Conservation (phyloP, 2,113 vertebrate species). For the Riparia riparia region DNA sequence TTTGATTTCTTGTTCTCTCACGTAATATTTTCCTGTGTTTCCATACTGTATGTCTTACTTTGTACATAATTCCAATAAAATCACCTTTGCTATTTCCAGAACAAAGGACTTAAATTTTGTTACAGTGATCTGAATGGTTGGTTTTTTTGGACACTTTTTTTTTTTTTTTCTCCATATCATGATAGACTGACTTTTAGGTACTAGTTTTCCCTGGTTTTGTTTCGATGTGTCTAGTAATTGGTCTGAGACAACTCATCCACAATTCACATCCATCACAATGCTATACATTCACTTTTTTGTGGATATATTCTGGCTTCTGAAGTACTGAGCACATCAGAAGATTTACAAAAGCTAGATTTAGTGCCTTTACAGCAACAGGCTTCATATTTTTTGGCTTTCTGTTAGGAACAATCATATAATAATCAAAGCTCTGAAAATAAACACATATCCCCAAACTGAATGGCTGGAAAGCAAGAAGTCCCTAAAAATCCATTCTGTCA, state of each 20-base stretch:
- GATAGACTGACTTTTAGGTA: background rate
- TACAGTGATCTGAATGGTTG: background rate
- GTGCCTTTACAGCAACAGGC: background rate
- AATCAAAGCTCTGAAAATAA: background rate
- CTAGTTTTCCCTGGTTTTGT: background rate
- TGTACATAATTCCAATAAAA: background rate
- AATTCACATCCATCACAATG: background rate
- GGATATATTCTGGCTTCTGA: background rate
- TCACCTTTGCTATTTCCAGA: background rate
- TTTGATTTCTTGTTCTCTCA: constrained; percentile 30
- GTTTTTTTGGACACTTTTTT: background rate
- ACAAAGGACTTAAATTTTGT: background rate
- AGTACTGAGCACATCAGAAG: background rate
- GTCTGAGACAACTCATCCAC: background rate
- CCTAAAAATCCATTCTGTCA: background rate
- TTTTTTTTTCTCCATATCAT: background rate
- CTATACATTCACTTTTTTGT: background rate
- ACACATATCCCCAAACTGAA: background rate
- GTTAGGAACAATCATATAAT: background rate
- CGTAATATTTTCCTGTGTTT: background rate
- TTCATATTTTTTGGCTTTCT: background rate
- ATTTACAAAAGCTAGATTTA: background rate
- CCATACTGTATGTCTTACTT: background rate
- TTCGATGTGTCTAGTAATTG: background rate
- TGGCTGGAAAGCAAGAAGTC: background rate